Base-by-base conservation (phyloP, 2,797 vertebrate species). In the Eulemur mongoz region DNA sequence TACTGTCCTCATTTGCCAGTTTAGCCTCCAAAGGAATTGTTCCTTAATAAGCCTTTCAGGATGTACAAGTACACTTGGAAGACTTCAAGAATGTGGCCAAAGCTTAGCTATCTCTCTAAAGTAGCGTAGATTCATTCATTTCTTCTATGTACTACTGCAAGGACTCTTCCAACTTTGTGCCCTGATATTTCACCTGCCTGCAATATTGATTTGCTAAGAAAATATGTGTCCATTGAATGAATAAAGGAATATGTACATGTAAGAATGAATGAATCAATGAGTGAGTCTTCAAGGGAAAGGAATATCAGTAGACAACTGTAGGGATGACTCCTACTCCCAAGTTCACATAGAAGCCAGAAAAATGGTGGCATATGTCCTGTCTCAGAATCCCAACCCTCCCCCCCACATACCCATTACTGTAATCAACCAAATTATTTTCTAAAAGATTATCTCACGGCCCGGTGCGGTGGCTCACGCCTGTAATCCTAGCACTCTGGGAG, bases 361-460 rank as follows among this genome's bases (percentile, higher is more conserved):
- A 73, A 94, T 45, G 57, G 59, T 85, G 9, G 10, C 27, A 73
- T 7, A 72, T 73, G 48, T 89, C 23, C 3, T 52, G 4, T 95
- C 50, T 65, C n/a, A 92, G 27, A 10, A 83, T 38, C 4, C 10
- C 20, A 92, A 52, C 12, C 18, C 2, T 43, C 38, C 1, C 22
- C 43, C 8, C n/a, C 9, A 54, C 11, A 72, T 65, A 93, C 13
- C 7, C 30, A 76, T 93, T 76, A 52, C n/a, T 88, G 5, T 95
- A 57, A 83, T 93, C 81, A 63, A 84, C 14, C 13, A 90, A 93
- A 87, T 92, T 76, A 92, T 72, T 81, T 73, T 52, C 70, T 89
- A 84, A 94, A 5, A 73, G 10, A 27, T 80, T 80, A 57, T 57
- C 50, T 14, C 12, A 48, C 25, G n/a, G n/a, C n/a, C n/a, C n/a